These are phyloP conservation scores for Drymodes brunneopygia DNA, from an alignment of 2,113 vertebrate genomes.

Conservation along the genomic window DNA sequence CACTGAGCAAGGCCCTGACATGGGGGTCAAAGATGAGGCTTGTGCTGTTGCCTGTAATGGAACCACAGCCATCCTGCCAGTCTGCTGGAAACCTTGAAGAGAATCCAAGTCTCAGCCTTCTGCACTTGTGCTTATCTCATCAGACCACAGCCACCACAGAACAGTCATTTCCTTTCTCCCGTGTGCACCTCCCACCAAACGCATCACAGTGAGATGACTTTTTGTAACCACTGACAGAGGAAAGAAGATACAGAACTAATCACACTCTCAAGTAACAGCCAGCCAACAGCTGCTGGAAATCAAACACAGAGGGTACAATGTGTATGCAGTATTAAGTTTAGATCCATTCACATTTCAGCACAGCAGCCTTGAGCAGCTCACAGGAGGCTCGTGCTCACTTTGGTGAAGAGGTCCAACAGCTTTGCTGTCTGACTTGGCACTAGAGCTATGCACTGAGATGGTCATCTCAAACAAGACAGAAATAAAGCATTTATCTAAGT, in stretches of 20 bases:
- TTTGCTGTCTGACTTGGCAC: neutral
- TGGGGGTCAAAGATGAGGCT: neutral
- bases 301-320: neutral
- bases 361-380: neutral
- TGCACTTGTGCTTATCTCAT: slow-evolving; percentile 32
- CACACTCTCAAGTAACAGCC: neutral
- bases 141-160: neutral
- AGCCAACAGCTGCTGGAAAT: neutral
- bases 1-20: neutral
- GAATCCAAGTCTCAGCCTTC: neutral
- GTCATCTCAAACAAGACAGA: neutral
- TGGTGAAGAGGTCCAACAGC: neutral
- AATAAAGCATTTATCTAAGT: neutral
- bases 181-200: neutral
- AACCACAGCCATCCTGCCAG: neutral
- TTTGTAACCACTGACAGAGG: neutral
- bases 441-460: neutral
- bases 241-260: neutral
- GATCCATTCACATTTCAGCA: neutral
- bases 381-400: neutral
- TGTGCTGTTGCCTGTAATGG: neutral
- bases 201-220: neutral
- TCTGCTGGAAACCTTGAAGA: neutral
- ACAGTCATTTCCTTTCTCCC: neutral
- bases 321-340: rapidly evolving